These are phyloP conservation scores for Drosophila truncata DNA, from an alignment of 1,140 invertebrate species.

Conservation along the genomic window DNA sequence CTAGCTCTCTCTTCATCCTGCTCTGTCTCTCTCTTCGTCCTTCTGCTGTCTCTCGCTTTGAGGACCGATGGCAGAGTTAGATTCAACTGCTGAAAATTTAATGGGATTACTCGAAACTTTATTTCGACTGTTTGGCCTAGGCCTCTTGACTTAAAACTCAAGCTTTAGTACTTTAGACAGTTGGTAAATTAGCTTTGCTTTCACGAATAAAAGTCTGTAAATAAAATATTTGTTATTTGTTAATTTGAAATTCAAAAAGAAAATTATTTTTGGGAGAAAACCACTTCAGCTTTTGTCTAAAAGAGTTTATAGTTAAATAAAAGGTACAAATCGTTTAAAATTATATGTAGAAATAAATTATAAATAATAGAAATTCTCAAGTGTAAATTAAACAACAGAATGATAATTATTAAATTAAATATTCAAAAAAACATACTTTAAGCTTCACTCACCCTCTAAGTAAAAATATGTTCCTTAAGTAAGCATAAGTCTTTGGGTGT, in stretches of 20 bases:
- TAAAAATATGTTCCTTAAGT: conserved; percentile 1
- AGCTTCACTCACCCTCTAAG: not conserved
- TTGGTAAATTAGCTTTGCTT: conserved; percentile 6
- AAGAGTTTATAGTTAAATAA: not conserved
- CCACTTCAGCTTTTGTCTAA: not conserved
- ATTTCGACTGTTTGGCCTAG: conserved; percentile 16
- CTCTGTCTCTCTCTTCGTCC: not conserved
- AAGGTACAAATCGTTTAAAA: not conserved
- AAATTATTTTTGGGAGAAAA: not conserved
- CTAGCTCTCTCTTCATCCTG: not conserved
- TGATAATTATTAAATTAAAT: not conserved
- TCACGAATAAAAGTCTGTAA: conserved; percentile 4
- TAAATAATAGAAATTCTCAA: not conserved
- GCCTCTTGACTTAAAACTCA: conserved; percentile 6
- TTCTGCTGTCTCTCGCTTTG: not conserved
- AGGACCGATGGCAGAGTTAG: conserved; percentile 8
- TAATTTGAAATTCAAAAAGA: not conserved
- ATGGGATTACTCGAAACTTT: conserved; percentile 45
- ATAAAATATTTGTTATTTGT: not conserved
- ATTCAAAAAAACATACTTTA: conserved; percentile 12
- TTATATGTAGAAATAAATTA: not conserved
- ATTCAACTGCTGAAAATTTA: conserved; percentile 34
- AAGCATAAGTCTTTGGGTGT: conserved; percentile 15
- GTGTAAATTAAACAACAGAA: not conserved
- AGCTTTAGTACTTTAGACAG: conserved; percentile 4